Base-by-base conservation (phyloP, 2,113 vertebrate genomes). In the Osmerus mordax region DNA sequence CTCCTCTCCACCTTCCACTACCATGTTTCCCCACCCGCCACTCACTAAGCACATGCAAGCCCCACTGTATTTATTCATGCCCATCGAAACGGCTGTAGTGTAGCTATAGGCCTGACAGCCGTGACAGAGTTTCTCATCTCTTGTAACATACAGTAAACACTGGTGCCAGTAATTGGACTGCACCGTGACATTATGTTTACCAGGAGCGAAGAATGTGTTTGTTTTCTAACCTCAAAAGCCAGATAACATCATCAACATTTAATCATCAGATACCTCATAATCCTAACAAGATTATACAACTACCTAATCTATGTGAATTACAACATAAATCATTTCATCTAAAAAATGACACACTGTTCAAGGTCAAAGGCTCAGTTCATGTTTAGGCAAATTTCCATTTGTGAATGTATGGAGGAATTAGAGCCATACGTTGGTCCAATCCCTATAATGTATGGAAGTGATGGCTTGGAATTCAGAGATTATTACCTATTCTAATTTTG, bases 401-500 rank as follows among this genome's bases (percentile, higher is more conserved):
- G 56, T 61, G 76, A 81, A 70, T 60, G 23, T 77, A 67, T 65
- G 58, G 59, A 72, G 65, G 64, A 82, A 77, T 76, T 80, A 76
- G 9, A 60, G 9, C 19, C 13, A 60, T 5, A 60, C 71, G 67
- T 63, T 59, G 14, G 21, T 54, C 73, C 77, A 81, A 84, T 86
- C 85, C 79, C 69, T 2, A n/a, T 86, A 84, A 89, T 87, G 81
- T 79, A 76, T 79, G 29, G 15, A 67, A 73, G 84, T 68, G 71
- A 74, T 81, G 14, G 70, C 4, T 67, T n/a, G 12, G 66, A 74
- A 60, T 56, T 70, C 68, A 0, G 11, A 89, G 78, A 89, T 86
- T 82, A 81, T 77, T 73, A 87, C 78, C 75, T 54, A 55, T 61
- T 87, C 82, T 90, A 88, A 87, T 86, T 86, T 80, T 8, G 73